These are phyloP conservation scores for Eupithecia dodoneata DNA, from an alignment of 2,888 invertebrate genomes.

Conservation along the genomic window DNA sequence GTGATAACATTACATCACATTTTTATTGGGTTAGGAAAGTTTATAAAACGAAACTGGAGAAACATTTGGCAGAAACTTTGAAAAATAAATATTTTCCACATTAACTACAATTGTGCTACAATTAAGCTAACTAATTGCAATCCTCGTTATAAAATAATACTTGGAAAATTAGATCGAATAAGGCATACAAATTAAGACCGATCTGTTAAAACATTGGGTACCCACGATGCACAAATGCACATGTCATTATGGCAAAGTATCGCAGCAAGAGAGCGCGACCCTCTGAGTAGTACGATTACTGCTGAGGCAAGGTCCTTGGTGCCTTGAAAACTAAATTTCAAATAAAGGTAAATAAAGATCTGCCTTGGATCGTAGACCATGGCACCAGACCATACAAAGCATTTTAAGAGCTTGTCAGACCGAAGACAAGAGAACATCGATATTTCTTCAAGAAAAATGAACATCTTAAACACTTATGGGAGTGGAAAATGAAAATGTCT, in stretches of 20 bases:
- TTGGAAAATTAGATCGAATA: background rate
- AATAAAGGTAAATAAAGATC: background rate
- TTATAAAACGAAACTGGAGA: background rate
- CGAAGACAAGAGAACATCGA: slow-evolving; percentile 64
- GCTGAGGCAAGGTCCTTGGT: background rate
- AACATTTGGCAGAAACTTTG: too few relatives aligned
- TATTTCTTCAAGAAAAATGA: slow-evolving; percentile 58
- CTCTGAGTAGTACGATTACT: background rate
- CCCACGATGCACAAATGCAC: background rate
- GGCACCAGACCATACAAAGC: slow-evolving; percentile 28
- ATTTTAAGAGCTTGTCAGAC: slow-evolving; percentile 70
- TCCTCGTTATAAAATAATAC: background rate
- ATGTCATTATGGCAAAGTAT: background rate
- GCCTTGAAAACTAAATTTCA: too few relatives aligned
- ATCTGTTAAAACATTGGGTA: background rate
- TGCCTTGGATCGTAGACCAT: background rate
- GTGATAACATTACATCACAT: background rate
- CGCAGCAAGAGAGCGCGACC: background rate
- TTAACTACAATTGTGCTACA: too few relatives aligned
- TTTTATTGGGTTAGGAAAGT: background rate
- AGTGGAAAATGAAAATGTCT: slow-evolving; percentile 32
- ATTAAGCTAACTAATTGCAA: background rate
- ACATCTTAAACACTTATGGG: slow-evolving; percentile 26
- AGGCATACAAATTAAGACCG: background rate
- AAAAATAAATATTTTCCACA: too few relatives aligned